These are phyloP conservation scores for Chromobotia macracanthus DNA, from an alignment of 2,797 vertebrate species.

Conservation along the genomic window DNA sequence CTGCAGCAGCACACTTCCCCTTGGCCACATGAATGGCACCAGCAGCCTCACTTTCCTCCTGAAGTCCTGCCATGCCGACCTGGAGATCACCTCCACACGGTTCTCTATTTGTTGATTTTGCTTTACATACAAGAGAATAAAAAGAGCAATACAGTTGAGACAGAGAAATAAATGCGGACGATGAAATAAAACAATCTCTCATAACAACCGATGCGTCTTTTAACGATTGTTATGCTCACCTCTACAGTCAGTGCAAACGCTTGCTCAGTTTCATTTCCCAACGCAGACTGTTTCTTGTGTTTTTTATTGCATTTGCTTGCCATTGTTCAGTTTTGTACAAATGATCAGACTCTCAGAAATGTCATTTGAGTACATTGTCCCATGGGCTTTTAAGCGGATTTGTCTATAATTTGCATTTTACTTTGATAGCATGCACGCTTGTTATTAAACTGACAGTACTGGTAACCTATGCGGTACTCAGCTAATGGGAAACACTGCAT, in stretches of 20 bases:
- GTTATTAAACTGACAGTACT: not conserved
- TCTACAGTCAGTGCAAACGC: constrained; percentile 48
- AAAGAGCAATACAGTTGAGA: not conserved
- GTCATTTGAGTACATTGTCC: not conserved
- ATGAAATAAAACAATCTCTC: no score
- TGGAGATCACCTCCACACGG: not conserved
- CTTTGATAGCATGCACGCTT: no score
- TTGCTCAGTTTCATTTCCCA: constrained; percentile 7
- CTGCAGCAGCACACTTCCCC: constrained; percentile 76
- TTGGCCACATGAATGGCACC: constrained; percentile 85
- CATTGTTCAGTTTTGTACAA: constrained; percentile 21
- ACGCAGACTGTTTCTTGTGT: constrained; percentile 5
- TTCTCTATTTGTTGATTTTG: constrained; percentile 50
- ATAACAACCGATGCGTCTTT: no score
- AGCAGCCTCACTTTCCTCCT: constrained; percentile 81
- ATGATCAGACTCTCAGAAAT: not conserved
- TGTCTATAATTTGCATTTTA: not conserved
- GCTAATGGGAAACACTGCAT: not conserved
- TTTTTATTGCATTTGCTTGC: constrained; percentile 6
- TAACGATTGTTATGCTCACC: constrained; percentile 20
- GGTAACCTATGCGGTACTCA: not conserved
- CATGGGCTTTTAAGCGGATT: not conserved
- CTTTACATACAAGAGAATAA: not conserved
- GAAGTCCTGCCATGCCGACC: constrained; percentile 81
- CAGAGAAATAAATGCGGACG: no score